Base-by-base conservation (phyloP, 2,113 vertebrate genomes). In the Fukomys damarensis region DNA sequence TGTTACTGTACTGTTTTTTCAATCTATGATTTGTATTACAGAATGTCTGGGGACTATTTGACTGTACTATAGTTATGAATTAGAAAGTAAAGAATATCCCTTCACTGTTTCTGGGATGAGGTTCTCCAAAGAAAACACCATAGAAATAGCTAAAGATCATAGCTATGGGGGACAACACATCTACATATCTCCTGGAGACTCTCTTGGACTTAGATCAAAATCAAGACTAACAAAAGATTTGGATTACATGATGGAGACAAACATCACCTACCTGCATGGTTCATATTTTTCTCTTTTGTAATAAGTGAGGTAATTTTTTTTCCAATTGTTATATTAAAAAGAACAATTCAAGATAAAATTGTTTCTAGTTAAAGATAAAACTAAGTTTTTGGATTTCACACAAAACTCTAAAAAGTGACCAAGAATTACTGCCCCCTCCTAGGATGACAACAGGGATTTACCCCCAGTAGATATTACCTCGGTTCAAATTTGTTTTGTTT, bases 11-110 rank as follows among this genome's bases (percentile, higher is more conserved):
- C 97, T 96, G 28, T 20, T 97, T 61, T 19, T 94, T 83, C 93
- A 97, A 98, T 97, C 96, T 98, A 90, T 98, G 98, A 96, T 97
- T 96, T 97, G 58, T 92, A 97, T 97, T 96, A 95, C 84, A 98
- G 92, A 96, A 98, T 98, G 94, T 94, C 93, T 77, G 90, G 66
- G 38, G 91, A 58, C 91, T 93, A 97, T 97, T 97, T 95, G 95
- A 98, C 96, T 93, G 74, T 88, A 95, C 77, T 97, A 89, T 98
- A 98, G 98, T 97, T 89, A 97, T 97, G 98, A 93, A 94, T 93
- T 96, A 97, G 97, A 98, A 98, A 98, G 28, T 96, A 98, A 98
- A 97, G 94, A 81, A 92, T 93, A 97, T 95, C 86, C 97, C 96
- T 95, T 89, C 56, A 82, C 72, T 70, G 97, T 97, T 98, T 98